phyloP scores from a whole-genome alignment of 2,113 vertebrate genomes.

The Glaucidium brasilianum region DNA sequence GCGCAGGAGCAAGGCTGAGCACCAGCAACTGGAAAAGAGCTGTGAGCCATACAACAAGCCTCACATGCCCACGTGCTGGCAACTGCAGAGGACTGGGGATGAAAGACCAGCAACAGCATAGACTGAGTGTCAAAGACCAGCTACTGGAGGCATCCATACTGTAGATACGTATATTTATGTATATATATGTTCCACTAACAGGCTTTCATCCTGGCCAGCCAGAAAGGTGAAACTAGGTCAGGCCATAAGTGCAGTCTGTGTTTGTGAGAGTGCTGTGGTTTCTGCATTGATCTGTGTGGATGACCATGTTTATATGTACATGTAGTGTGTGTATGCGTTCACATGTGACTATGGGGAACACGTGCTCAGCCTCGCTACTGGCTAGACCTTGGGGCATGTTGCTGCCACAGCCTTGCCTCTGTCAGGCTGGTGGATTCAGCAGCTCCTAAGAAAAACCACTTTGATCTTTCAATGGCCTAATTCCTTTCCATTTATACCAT shows the following conservation, averaged over 20 bases:
- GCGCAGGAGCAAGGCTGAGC: not conserved
- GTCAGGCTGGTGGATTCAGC: not conserved
- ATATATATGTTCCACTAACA: not conserved
- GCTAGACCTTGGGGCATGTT: not conserved
- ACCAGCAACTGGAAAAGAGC: not conserved
- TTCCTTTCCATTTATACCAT: not conserved
- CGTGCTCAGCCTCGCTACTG: accelerated
- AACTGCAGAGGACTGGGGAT: not conserved
- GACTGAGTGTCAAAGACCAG: not conserved
- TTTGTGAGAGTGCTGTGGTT: not conserved
- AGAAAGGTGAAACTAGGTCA: not conserved
- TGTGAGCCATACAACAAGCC: not conserved
- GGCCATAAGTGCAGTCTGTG: not conserved
- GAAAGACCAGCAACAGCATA: not conserved
- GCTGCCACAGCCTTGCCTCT: not conserved
- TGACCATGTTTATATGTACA: accelerated
- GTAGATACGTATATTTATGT: not conserved
- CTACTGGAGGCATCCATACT: not conserved
- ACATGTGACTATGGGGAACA: not conserved
- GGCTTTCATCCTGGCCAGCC: not conserved
- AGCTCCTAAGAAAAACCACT: not conserved
- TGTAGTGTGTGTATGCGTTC: accelerated
- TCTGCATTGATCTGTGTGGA: accelerated
- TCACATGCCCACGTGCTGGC: not conserved
- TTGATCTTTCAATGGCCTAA: not conserved